A percentile compares a stretch with the other conserved stretches of the same genome.
These are phyloP conservation scores for Tragulus kanchil DNA, from an alignment of 2,113 vertebrate genomes.

Conservation along the genomic window DNA sequence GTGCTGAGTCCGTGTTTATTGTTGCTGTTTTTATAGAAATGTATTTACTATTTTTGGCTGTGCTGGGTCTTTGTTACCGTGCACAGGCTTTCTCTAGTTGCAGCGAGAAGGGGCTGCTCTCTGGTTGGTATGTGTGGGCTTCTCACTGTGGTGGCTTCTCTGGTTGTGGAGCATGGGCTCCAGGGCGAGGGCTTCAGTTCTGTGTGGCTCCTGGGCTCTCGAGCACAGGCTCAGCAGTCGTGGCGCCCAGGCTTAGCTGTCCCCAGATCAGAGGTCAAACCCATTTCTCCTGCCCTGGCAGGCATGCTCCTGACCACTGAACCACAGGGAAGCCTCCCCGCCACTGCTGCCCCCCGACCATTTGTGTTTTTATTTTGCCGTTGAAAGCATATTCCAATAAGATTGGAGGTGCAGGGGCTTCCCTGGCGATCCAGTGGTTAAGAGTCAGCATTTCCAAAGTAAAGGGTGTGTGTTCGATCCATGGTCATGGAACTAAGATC, in stretches of 20 bases:
- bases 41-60: not conserved
- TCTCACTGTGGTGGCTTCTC: accelerated
- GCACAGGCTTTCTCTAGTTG: not conserved
- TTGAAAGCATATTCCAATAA: not conserved
- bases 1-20: not conserved
- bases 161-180: not conserved
- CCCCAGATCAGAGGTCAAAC: not conserved
- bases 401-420: not conserved
- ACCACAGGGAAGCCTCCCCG: not conserved
- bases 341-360: no score
- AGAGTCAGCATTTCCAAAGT: not conserved
- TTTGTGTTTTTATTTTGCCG: not conserved
- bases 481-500: not conserved
- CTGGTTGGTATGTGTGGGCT: accelerated
- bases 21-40: not conserved
- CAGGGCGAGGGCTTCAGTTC: not conserved
- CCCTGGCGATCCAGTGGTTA: not conserved
- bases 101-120: not conserved
- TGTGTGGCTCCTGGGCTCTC: not conserved
- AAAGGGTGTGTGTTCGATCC: not conserved
- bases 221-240: not conserved
- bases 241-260: not conserved
- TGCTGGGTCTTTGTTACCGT: not conserved
- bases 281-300: not conserved
- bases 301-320: not conserved